Conservation (phyloP, 1,140 invertebrate genomes). For the Monochamus saltuarius region DNA sequence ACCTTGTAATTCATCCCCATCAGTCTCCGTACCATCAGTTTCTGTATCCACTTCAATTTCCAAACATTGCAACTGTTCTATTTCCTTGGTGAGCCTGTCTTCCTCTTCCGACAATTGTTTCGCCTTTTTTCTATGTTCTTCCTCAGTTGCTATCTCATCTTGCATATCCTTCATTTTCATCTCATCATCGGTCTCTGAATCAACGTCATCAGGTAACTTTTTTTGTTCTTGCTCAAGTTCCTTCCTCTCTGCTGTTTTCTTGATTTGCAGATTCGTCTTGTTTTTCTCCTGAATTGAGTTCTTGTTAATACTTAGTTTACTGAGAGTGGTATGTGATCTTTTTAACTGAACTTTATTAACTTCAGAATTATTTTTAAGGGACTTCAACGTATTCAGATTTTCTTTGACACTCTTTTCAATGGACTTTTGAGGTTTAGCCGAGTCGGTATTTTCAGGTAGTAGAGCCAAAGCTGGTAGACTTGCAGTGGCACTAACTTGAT, state of each 20-base stretch:
- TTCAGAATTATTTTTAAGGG: slow-evolving; percentile 47
- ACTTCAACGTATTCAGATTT: slow-evolving; percentile 55
- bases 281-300: slow-evolving; percentile 42
- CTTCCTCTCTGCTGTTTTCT: slow-evolving; percentile 36
- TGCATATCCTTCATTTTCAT: slow-evolving; percentile 48
- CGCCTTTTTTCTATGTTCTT: slow-evolving; percentile 50
- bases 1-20: slow-evolving; percentile 63
- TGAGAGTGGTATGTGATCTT: slow-evolving; percentile 33
- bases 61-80: slow-evolving; percentile 74
- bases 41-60: slow-evolving; percentile 82
- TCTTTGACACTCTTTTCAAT: slow-evolving; percentile 49
- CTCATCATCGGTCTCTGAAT: slow-evolving; percentile 53
- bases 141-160: slow-evolving; percentile 47
- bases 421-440: slow-evolving; percentile 26
- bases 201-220: slow-evolving; percentile 32
- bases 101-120: slow-evolving; percentile 74
- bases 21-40: slow-evolving; percentile 75
- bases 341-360: slow-evolving; percentile 32
- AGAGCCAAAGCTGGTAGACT: slow-evolving; percentile 62
- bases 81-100: slow-evolving; percentile 77
- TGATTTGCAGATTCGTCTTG: slow-evolving; percentile 41
- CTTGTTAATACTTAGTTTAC: slow-evolving; percentile 28
- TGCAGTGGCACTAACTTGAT: slow-evolving; percentile 65
- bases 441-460: slow-evolving; percentile 51
- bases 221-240: slow-evolving; percentile 29